phyloP scores from a whole-genome alignment of 1,140 invertebrate species.

The Thaumatotibia leucotreta region DNA sequence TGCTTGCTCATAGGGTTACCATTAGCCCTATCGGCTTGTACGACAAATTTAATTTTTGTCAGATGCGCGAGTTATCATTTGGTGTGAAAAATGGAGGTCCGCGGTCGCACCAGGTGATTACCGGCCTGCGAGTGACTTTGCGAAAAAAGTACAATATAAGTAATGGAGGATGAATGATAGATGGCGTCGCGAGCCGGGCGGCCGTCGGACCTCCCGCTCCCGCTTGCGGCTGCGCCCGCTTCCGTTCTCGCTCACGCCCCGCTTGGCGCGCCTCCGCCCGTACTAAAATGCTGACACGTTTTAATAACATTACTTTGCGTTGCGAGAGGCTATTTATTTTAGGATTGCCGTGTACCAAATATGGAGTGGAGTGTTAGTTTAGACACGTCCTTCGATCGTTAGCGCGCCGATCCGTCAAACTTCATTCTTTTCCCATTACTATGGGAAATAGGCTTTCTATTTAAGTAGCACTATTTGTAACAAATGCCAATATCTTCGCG shows the following conservation, averaged over 20 bases:
- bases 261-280: slow-evolving; percentile 28
- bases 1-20: slow-evolving; percentile 61
- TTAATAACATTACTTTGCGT: slow-evolving; percentile 73
- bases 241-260: slow-evolving; percentile 32
- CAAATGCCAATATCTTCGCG: neutral
- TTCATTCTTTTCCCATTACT: slow-evolving; percentile 60
- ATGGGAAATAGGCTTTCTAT: slow-evolving; percentile 15
- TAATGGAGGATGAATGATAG: slow-evolving; percentile 76
- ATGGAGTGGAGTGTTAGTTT: slow-evolving; percentile 64
- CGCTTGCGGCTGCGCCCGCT: slow-evolving; percentile 20
- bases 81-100: slow-evolving; percentile 73
- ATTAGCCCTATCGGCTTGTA: slow-evolving; percentile 73
- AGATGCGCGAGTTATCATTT: slow-evolving; percentile 74
- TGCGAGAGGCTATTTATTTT: slow-evolving; percentile 71
- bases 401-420: slow-evolving; percentile 52
- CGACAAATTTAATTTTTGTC: slow-evolving; percentile 75
- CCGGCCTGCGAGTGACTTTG: slow-evolving; percentile 74
- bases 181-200: slow-evolving; percentile 42
- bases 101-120: slow-evolving; percentile 74
- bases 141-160: slow-evolving; percentile 76
- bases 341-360: slow-evolving; percentile 64
- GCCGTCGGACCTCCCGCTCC: slow-evolving; percentile 32
- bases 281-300: slow-evolving; percentile 73
- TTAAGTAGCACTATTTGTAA: slow-evolving; percentile 12
- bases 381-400: slow-evolving; percentile 62